Base-by-base conservation (phyloP, 2,888 invertebrate genomes). In the Busseola fusca region DNA sequence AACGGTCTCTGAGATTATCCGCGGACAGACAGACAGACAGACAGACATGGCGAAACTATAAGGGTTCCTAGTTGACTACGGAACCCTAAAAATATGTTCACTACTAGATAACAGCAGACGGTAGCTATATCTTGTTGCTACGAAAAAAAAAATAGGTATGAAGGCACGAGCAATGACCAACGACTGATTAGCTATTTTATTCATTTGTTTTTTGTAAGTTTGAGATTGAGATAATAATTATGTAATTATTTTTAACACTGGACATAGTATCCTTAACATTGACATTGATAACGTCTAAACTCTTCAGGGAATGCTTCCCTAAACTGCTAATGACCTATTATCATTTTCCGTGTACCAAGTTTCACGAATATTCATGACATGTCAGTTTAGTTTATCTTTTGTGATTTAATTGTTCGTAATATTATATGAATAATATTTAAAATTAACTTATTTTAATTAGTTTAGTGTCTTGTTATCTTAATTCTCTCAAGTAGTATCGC, bases 51-150 rank as follows among this genome's bases (percentile, higher is more conserved):
- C n/a, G n/a, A n/a, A n/a, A n/a, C n/a, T n/a, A n/a, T n/a, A n/a
- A n/a, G n/a, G n/a, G n/a, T n/a, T n/a, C n/a, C n/a, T n/a, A n/a
- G n/a, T n/a, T n/a, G n/a, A n/a, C n/a, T n/a, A n/a, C n/a, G n/a
- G n/a, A n/a, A n/a, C n/a, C n/a, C n/a, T n/a, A 54, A 63, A 65
- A 56, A 66, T 65, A 64, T 54, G 25, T 73, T 69, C 16, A 69
- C 42, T 45, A 25, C 52, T 50, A 63, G 74, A 65, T 74, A 72
- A 72, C 64, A 71, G 16, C 34, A 27, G 25, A 50, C 25, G 4
- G n/a, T 37, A 30, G n/a, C n/a, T 37, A 34, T 37, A 80, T 84
- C 79, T 82, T 78, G 83, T 84, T 80, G 71, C 78, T 72, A 78
- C 64, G 72, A 67, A 72, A 64, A 57, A 58, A 69, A 69, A 74